Base-by-base conservation (phyloP, 2,888 invertebrate species). In the Standfussiana lucernea region DNA sequence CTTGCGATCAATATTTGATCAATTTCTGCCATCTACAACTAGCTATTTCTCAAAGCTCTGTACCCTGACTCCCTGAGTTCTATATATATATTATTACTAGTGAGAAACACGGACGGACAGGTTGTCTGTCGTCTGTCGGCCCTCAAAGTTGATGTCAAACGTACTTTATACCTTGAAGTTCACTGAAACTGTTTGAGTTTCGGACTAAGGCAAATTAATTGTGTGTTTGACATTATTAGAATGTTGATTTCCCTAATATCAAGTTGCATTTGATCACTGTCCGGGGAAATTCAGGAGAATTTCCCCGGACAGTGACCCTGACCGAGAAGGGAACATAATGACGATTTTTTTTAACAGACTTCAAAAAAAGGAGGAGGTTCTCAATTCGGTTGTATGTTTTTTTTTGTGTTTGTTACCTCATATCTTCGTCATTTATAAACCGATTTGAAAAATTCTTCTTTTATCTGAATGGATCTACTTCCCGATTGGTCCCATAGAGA, bases 91-190 rank as follows among this genome's bases (percentile, higher is more conserved):
- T n/a, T n/a, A 53, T 18, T 35, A 15, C 13, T 24, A 40, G 18
- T n/a, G 10, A 13, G 10, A 40, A 69, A 40, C 18, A 32, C 24
- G n/a, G 72, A 50, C 28, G 64, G 67, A 72, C 28, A 47, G 18
- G 24, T 32, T 24, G 18, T 24, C 37, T 28, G 18, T 18, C 50
- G 18, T 32, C 45, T 42, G 45, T 37, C n/a, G n/a, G n/a, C n/a
- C n/a, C n/a, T n/a, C 45, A 68, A 68, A 72, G 37, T 37, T 47
- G 28, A 28, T 47, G 59, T 47, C 74, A 74, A 74, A n/a, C 47
- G 18, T 24, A 74, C 7, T 18, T 18, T 18, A 47, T 32, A 24
- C 37, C 32, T 61, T 32, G 15, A 74, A 50, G n/a, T n/a, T n/a
- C n/a, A n/a, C n/a, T n/a, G n/a, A n/a, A n/a, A n/a, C 37, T 37